phyloP scores from a whole-genome alignment of 2,113 vertebrate genomes.

The Embiotoca jacksoni region DNA sequence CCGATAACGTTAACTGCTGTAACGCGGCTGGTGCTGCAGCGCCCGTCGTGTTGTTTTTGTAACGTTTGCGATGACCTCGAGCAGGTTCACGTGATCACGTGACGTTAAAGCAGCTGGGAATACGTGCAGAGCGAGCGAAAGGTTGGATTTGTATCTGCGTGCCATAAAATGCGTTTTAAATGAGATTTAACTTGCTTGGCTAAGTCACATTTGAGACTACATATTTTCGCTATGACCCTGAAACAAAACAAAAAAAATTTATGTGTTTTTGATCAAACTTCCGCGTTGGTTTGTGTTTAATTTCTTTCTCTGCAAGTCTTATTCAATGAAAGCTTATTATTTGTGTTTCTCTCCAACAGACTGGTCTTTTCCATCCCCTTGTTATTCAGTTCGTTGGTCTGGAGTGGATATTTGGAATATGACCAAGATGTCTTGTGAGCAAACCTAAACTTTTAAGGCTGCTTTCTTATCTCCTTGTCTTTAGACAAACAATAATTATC shows the following conservation, averaged over 20 bases:
- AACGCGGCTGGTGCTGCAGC: neutral
- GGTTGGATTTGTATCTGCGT: neutral
- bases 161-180: neutral
- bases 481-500: neutral
- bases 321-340: too few species aligned
- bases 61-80: slow-evolving; percentile 29
- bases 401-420: slow-evolving; percentile 77
- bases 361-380: slow-evolving; percentile 47
- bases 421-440: slow-evolving; percentile 84
- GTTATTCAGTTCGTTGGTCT: slow-evolving; percentile 61
- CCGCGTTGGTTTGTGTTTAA: too few species aligned
- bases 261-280: too few species aligned
- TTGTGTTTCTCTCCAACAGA: slow-evolving; percentile 41
- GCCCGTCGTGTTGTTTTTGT: neutral
- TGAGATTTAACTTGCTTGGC: neutral
- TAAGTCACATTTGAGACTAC: neutral
- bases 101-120: neutral
- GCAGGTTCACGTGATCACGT: slow-evolving; percentile 1
- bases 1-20: neutral
- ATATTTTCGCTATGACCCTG: neutral
- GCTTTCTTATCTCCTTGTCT: neutral
- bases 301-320: too few species aligned
- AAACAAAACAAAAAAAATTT: neutral
- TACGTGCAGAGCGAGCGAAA: too few species aligned
- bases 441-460: slow-evolving; percentile 1